These are phyloP conservation scores for Dendrolimus kikuchii DNA, from an alignment of 1,140 invertebrate species.

Conservation along the genomic window DNA sequence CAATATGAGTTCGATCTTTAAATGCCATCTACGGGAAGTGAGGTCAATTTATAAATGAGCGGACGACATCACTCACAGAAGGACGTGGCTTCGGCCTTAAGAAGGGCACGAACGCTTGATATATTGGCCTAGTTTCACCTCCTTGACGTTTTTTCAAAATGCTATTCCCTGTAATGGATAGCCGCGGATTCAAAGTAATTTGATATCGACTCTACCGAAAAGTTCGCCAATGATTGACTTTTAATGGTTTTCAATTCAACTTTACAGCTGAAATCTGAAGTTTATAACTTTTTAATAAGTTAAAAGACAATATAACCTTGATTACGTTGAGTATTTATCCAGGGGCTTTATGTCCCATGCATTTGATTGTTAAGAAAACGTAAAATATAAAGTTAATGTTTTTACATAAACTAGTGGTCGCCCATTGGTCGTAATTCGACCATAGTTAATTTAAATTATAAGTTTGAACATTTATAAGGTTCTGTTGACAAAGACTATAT, in stretches of 20 bases:
- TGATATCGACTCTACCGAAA: conserved; percentile 18
- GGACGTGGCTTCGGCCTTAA: conserved; percentile 18
- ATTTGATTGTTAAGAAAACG: too few relatives aligned
- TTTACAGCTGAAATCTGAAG: conserved; percentile 36
- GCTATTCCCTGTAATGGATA: conserved; percentile 36
- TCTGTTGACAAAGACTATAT: too few relatives aligned
- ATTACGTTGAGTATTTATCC: too few relatives aligned
- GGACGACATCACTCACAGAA: conserved; percentile 38
- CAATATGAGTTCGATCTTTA: conserved; percentile 26
- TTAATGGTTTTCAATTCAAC: conserved; percentile 57
- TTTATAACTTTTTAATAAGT: too few relatives aligned
- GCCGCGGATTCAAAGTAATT: conserved; percentile 35
- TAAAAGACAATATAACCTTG: too few relatives aligned
- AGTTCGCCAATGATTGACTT: conserved; percentile 45
- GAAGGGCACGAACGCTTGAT: conserved; percentile 30
- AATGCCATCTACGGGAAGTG: conserved; percentile 26
- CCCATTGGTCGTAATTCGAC: too few relatives aligned
- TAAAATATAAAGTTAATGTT: too few relatives aligned
- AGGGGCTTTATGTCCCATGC: too few relatives aligned
- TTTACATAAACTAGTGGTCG: too few relatives aligned
- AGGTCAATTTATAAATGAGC: conserved; percentile 52
- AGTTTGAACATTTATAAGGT: too few relatives aligned
- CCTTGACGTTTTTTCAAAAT: conserved; percentile 47
- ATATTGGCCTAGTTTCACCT: conserved; percentile 37
- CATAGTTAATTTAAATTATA: too few relatives aligned